These are phyloP conservation scores for Salvator merianae DNA, from an alignment of 2,113 vertebrate species.

Conservation along the genomic window DNA sequence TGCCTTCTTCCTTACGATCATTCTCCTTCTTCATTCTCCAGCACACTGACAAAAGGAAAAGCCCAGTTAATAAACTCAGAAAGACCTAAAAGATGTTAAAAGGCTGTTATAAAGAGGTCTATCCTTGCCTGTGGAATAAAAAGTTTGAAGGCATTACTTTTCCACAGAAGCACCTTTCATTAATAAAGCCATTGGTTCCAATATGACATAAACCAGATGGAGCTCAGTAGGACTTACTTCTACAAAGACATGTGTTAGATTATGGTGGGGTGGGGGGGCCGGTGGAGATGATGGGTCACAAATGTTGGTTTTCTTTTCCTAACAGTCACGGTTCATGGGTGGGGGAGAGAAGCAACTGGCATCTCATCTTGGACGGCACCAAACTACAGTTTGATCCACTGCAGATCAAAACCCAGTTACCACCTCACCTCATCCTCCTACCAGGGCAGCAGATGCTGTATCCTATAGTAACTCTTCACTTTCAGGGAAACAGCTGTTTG, in stretches of 20 bases:
- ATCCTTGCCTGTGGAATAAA: not conserved
- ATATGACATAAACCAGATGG: not conserved
- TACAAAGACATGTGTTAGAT: too few relatives aligned
- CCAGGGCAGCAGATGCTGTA: not conserved
- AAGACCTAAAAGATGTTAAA: not conserved
- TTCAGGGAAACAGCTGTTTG: not conserved
- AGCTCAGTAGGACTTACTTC: not conserved
- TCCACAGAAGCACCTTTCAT: not conserved
- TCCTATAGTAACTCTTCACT: not conserved
- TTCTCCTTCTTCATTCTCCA: too few relatives aligned
- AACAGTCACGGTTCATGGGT: too few relatives aligned
- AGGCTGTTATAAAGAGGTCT: not conserved
- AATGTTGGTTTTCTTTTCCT: too few relatives aligned
- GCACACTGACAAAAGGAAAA: not conserved
- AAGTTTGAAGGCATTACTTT: not conserved
- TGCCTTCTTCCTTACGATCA: too few relatives aligned
- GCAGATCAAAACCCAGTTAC: not conserved
- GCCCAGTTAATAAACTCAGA: not conserved
- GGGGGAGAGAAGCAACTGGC: too few relatives aligned
- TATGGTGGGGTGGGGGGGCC: too few relatives aligned
- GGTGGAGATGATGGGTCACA: too few relatives aligned
- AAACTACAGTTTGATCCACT: too few relatives aligned
- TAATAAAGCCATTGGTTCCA: not conserved
- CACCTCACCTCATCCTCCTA: too few relatives aligned
- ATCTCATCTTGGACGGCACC: too few relatives aligned